Conservation (phyloP, 2,888 invertebrate species). For the Hypselothyrea guttata region DNA sequence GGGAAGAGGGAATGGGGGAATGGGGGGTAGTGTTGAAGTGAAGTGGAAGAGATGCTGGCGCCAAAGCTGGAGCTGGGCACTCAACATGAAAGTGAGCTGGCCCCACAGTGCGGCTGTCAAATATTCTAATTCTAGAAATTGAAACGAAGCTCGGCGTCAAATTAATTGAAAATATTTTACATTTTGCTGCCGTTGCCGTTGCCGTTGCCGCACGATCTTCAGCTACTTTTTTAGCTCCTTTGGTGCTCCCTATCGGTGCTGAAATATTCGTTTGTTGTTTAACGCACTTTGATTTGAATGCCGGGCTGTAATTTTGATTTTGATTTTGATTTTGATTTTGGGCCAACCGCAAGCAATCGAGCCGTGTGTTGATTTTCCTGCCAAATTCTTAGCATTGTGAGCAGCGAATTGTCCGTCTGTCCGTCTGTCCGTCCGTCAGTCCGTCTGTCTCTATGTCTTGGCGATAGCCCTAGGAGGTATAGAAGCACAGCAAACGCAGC, state of each 20-base stretch:
- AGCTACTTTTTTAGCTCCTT: constrained; percentile 15
- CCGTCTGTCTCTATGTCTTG: too few relatives aligned
- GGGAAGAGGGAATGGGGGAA: too few relatives aligned
- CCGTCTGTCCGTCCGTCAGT: too few relatives aligned
- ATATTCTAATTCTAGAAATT: constrained; percentile 65
- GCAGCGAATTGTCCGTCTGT: constrained; percentile 14
- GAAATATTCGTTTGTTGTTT: constrained; percentile 50
- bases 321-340: too few relatives aligned
- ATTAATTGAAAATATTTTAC: constrained; percentile 74
- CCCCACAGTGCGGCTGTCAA: constrained; percentile 37
- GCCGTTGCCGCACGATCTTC: constrained; percentile 28
- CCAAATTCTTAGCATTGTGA: constrained; percentile 53
- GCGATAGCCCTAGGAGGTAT: neutral
- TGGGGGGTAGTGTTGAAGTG: constrained; percentile 6
- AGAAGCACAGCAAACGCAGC: neutral
- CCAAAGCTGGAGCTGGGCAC: constrained; percentile 30
- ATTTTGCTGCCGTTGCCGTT: constrained; percentile 50
- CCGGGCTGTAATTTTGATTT: constrained; percentile 28
- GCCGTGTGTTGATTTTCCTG: constrained; percentile 26
- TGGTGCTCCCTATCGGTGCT: neutral
- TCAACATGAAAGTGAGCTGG: constrained; percentile 51
- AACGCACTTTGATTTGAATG: constrained; percentile 41
- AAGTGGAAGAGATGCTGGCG: constrained; percentile 47
- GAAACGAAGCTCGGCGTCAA: constrained; percentile 56
- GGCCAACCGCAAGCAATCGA: constrained; percentile 41